Base-by-base conservation (phyloP, 2,797 vertebrate species). In the Enteromius mattozi region DNA sequence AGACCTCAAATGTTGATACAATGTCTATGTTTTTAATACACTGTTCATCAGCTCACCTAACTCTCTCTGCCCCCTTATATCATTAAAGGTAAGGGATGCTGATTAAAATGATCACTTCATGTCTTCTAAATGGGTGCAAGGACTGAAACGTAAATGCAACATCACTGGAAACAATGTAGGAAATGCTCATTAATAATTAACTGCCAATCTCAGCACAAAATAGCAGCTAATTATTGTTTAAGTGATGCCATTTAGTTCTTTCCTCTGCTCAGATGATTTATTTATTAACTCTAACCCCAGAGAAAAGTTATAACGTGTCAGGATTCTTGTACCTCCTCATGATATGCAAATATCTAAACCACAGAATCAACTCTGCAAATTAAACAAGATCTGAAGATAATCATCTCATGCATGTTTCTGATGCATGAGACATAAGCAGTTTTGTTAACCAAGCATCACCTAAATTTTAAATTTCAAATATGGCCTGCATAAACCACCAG, bases 111-210 rank as follows among this genome's bases (percentile, higher is more conserved):
- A 76, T 24, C 30, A 24, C 12, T 56, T 56, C 30, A 76, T n/a
- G 49, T 21, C 19, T 5, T 49, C 49, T 78, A 69, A 87, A 84
- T 71, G 33, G 40, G 80, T 78, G 71, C 82, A 87, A 80, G 66
- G 78, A 69, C 78, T 45, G 24, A 86, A 74, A 72, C 49, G 63
- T 68, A 88, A 87, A 88, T 87, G 86, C 80, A 87, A 69, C 84
- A 71, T 66, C 82, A 85, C 21, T 71, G 78, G 82, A 61, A 83
- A 82, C 81, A 30, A 42, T 45, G 49, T 47, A 90, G 85, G 89
- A 89, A 91, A 83, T 69, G 86, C 81, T 93, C 92, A 95, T 96
- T 88, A 95, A 95, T 94, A 94, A 95, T 95, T 96, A 93, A 95
- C 91, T 87, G 91, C 92, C 89, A 88, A 90, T 92, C 92, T 95